Base-by-base conservation (phyloP, 2,888 invertebrate genomes). In the Leucophenga montana region DNA sequence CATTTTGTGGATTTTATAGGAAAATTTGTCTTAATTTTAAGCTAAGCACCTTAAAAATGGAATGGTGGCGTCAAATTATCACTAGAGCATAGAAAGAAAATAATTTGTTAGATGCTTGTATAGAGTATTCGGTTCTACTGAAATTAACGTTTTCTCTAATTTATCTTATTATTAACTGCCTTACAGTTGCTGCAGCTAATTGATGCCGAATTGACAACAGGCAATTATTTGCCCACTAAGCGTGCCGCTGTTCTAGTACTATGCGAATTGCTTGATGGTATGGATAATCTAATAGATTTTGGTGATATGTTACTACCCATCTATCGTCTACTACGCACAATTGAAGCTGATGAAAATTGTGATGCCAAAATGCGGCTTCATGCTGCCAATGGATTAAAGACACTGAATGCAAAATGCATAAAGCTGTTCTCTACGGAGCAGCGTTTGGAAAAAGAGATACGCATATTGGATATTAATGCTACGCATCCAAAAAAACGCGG, bases 281-380 rank as follows among this genome's bases (percentile, higher is more conserved):
- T 89, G 75, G 87, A 88, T 3, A 88, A 84, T 69, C 81, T 89
- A 2, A 33, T 86, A 11, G 86, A 88, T 66, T 87, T 86, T 54
- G 82, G 88, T 72, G 86, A 89, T 18, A 84, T 85, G 77, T 74
- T 89, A 1, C 57, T 88, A 33, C 89, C 89, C n/a, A 84, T 89
- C 44, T 89, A 89, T 72, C 79, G 86, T 0, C 72, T 87, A 0
- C 73, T 89, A 2, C 86, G 79, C 54, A 62, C 70, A 0, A 82
- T 89, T 8, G 78, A 83, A 54, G 74, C 78, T 8, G 80, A 77
- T 13, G 87, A 88, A 27, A 66, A 66, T 0, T 73, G 69, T 48
- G 89, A 89, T 80, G 73, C 80, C 9, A 83, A 85, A 72, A 86
- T 87, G 73, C 83, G 85, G 3, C 71, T 84, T 16, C 89, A 89